Evolutionary conservation across 2,888 invertebrate genomes (phyloP).

Genomic region (Drosophila anomalipes): DNA sequence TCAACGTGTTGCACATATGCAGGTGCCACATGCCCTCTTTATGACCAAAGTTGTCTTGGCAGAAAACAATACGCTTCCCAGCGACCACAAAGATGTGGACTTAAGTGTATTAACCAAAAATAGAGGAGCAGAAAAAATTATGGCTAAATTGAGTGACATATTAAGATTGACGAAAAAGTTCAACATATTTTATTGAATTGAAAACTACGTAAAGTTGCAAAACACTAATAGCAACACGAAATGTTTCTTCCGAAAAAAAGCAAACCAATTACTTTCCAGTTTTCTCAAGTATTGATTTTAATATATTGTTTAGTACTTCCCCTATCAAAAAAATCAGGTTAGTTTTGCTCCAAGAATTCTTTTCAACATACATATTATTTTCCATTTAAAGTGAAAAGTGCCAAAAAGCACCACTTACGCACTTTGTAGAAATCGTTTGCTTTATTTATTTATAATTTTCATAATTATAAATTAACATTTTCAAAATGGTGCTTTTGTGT

Average conservation of each 20-base stretch:
- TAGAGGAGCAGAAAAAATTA: slow-evolving; percentile 61
- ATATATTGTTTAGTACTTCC: neutral
- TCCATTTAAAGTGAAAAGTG: neutral
- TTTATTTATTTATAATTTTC: neutral
- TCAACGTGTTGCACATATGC: slow-evolving; percentile 84
- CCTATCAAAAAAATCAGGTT: neutral
- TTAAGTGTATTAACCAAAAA: slow-evolving; percentile 80
- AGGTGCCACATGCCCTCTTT: slow-evolving; percentile 86
- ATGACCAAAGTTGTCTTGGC: slow-evolving; percentile 86
- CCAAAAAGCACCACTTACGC: neutral
- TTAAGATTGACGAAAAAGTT: slow-evolving; percentile 74
- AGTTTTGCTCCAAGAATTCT: neutral
- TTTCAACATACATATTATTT: neutral
- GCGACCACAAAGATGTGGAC: slow-evolving; percentile 85
- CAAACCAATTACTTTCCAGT: neutral
- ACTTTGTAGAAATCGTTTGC: neutral
- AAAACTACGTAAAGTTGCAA: neutral
- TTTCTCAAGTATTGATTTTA: neutral
- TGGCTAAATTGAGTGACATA: slow-evolving; percentile 64
- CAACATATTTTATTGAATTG: slow-evolving; percentile 67
- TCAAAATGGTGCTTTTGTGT: neutral
- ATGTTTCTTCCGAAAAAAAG: neutral
- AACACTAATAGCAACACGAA: neutral
- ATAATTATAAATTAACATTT: neutral
- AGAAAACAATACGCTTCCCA: slow-evolving; percentile 85